Evolutionary conservation across 2,113 vertebrate genomes (phyloP).

Genomic region (Chamaetylas fuelleborni): DNA sequence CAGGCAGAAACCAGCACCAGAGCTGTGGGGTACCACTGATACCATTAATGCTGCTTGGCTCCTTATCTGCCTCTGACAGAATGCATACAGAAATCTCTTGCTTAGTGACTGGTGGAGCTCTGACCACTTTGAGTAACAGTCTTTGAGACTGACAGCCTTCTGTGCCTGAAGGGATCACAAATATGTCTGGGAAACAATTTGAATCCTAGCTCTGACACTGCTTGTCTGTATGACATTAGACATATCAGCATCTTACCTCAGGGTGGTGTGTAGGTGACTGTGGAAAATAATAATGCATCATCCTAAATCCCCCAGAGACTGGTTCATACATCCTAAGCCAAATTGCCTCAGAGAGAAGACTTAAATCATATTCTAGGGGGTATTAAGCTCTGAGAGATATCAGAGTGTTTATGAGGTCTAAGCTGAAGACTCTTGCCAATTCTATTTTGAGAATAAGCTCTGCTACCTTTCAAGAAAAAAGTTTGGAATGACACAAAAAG

Average conservation of each 20-base stretch:
- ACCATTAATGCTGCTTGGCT: not conserved
- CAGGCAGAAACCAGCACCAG: not conserved
- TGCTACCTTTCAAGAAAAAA: conserved; percentile 19
- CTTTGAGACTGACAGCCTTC: not conserved
- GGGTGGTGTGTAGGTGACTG: conserved; percentile 39
- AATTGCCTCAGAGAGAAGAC: conserved; percentile 4
- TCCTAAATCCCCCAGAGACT: conserved; percentile 14
- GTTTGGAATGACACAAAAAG: not conserved
- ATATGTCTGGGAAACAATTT: not conserved
- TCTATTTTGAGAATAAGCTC: conserved; percentile 30
- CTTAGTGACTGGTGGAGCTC: not conserved
- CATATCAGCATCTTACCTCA: conserved; percentile 5
- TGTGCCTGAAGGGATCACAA: not conserved
- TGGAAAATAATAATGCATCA: conserved; percentile 40
- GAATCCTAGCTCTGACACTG: not conserved
- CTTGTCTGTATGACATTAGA: not conserved
- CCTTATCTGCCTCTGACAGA: conserved; percentile 42
- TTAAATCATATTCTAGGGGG: not conserved
- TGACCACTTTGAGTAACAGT: not conserved
- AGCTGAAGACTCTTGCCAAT: conserved; percentile 20
- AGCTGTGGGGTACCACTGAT: conserved; percentile 13
- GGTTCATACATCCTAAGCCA: not conserved
- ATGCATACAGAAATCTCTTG: not conserved
- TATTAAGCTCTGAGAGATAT: conserved; percentile 42
- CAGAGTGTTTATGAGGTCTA: not conserved